A percentile compares a stretch with the other conserved stretches of the same genome.
Conservation (phyloP, 2,888 invertebrate genomes). For the Dione juno region DNA sequence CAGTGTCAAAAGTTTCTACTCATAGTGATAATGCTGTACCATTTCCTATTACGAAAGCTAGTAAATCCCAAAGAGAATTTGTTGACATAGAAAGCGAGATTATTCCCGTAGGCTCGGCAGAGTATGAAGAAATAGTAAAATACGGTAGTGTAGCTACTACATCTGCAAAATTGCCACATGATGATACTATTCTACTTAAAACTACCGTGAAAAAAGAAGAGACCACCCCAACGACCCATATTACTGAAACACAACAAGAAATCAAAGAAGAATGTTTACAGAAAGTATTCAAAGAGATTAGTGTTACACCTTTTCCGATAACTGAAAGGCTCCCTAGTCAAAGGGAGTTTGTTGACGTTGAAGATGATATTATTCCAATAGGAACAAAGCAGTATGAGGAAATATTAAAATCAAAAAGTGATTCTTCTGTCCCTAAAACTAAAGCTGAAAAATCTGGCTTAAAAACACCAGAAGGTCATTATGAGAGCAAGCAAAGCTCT, state of each 20-base stretch:
- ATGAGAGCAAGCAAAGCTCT: constrained; percentile 84
- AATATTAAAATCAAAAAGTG: constrained; percentile 78
- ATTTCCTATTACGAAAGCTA: constrained; percentile 70
- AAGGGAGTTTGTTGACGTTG: constrained; percentile 78
- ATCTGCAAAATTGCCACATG: constrained; percentile 53
- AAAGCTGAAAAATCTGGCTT: constrained; percentile 70
- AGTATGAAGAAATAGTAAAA: constrained; percentile 74
- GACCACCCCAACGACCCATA: constrained; percentile 50
- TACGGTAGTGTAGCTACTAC: constrained; percentile 66
- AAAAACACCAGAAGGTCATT: constrained; percentile 71
- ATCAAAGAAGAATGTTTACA: constrained; percentile 66
- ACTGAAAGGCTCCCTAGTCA: constrained; percentile 76
- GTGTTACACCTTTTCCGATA: constrained; percentile 78
- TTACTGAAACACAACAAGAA: constrained; percentile 47
- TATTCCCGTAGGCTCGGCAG: constrained; percentile 72
- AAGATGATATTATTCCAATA: constrained; percentile 72
- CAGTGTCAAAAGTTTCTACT: constrained; percentile 53
- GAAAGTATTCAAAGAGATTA: constrained; percentile 63
- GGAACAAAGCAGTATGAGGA: constrained; percentile 78
- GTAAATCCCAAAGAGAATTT: constrained; percentile 69
- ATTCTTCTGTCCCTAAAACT: constrained; percentile 79
- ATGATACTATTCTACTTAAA: constrained; percentile 59
- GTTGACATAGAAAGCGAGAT: constrained; percentile 80
- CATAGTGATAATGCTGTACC: constrained; percentile 65
- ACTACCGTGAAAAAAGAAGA: constrained; percentile 56